Conservation (phyloP, 1,140 invertebrate genomes). For the Temnothorax nylanderi region DNA sequence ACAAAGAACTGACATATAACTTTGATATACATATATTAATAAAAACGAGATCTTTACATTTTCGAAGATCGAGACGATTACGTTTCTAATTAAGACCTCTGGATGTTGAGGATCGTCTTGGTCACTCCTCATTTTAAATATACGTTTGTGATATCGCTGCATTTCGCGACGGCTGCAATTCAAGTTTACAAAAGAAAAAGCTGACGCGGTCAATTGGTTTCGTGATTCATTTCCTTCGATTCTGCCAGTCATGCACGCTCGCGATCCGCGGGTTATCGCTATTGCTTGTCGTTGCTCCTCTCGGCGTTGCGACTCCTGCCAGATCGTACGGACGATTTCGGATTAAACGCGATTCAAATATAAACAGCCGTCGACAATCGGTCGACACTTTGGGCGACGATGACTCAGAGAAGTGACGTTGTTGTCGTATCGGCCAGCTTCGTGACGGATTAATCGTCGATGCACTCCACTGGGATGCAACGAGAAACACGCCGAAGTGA, state of each 20-base stretch:
- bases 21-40: neutral
- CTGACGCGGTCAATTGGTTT: neutral
- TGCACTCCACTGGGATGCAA: neutral
- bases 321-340: slow-evolving; percentile 26
- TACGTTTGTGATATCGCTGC: neutral
- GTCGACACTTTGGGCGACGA: slow-evolving; percentile 17
- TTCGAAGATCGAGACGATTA: neutral
- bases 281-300: neutral
- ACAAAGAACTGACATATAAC: neutral
- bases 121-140: neutral
- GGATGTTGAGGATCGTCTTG: neutral
- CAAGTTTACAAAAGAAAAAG: neutral
- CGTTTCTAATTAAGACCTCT: neutral
- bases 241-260: slow-evolving; percentile 1
- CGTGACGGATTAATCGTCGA: neutral
- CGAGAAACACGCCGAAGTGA: neutral
- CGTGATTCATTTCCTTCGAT: neutral
- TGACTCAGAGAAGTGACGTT: slow-evolving; percentile 34
- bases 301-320: neutral
- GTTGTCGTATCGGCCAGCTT: neutral
- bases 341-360: slow-evolving; percentile 50
- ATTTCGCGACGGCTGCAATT: neutral
- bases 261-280: neutral
- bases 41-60: neutral
- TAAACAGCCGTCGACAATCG: slow-evolving; percentile 47